These are phyloP conservation scores for Tragelaphus imberbis DNA, from an alignment of 2,113 vertebrate species.

Conservation along the genomic window DNA sequence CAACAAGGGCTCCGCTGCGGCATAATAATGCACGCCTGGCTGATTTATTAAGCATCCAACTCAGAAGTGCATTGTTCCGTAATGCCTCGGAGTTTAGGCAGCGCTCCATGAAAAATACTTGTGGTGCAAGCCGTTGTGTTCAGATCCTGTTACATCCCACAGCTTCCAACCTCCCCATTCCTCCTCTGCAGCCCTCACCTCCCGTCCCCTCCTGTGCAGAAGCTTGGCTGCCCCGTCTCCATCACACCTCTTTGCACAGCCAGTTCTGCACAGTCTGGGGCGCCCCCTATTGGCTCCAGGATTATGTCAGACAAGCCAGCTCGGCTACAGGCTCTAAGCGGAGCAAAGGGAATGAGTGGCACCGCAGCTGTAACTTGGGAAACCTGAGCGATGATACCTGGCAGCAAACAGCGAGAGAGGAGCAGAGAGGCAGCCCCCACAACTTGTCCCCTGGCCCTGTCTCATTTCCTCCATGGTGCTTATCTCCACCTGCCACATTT, in stretches of 20 bases:
- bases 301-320: background rate
- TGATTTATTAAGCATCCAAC: conserved; percentile 70
- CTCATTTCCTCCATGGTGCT: background rate
- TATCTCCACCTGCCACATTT: background rate
- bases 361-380: background rate
- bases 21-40: conserved; percentile 57
- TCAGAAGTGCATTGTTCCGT: conserved; percentile 43
- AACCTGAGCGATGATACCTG: background rate
- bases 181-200: conserved; percentile 1
- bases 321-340: background rate
- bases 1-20: conserved; percentile 36
- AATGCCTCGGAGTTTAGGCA: conserved; percentile 55
- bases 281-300: conserved; percentile 52
- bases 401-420: background rate
- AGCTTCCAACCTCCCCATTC: conserved; percentile 21
- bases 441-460: background rate
- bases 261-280: conserved; percentile 59
- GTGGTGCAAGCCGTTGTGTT: conserved; percentile 41
- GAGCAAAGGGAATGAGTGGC: background rate
- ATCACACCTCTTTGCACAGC: background rate
- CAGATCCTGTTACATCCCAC: conserved; percentile 63
- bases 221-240: background rate
- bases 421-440: background rate
- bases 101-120: conserved; percentile 57
- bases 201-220: background rate